Conservation (phyloP, 2,888 invertebrate species). For the Spicauda simplicius region DNA sequence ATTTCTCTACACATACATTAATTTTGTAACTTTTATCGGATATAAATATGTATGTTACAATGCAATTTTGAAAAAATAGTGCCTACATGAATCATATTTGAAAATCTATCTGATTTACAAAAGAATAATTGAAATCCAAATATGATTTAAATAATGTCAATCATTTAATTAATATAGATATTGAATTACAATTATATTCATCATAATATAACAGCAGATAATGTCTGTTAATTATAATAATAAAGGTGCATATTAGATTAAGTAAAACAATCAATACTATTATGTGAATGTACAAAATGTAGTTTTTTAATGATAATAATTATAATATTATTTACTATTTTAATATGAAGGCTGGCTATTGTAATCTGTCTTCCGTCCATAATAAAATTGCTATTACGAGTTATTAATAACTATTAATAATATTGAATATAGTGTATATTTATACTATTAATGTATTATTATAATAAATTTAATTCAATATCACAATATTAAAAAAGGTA, state of each 20-base stretch:
- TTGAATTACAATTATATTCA: background rate
- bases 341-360: constrained; percentile 44
- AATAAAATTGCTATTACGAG: background rate
- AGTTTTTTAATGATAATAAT: constrained; percentile 31
- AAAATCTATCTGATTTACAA: background rate
- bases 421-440: background rate
- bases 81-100: background rate
- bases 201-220: background rate
- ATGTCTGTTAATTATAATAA: constrained; percentile 2
- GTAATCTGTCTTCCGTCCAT: constrained; percentile 46
- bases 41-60: too few relatives aligned
- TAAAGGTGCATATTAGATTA: constrained; percentile 30
- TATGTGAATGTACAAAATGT: constrained; percentile 46
- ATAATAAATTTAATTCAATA: background rate
- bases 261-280: constrained; percentile 22
- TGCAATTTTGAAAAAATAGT: too few relatives aligned
- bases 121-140: background rate
- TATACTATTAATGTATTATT: background rate
- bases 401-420: background rate
- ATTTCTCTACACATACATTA: too few relatives aligned
- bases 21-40: too few relatives aligned
- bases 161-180: background rate
- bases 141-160: background rate
- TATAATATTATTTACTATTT: constrained; percentile 12
- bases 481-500: constrained; percentile 32